Evolutionary conservation across 2,797 vertebrate genomes (phyloP).

Genomic region (Anomalospiza imberbis): DNA sequence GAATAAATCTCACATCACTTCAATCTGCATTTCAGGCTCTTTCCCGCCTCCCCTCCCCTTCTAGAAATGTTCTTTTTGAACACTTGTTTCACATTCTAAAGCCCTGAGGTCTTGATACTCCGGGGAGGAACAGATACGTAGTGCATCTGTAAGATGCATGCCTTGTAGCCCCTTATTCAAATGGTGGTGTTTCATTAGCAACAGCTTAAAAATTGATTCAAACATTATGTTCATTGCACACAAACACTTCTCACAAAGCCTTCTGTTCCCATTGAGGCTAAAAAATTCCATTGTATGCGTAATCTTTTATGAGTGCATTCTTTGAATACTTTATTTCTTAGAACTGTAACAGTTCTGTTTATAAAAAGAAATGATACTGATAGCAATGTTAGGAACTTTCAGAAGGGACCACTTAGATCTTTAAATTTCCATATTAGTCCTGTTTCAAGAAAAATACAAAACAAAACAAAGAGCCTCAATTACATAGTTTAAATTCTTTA

Average conservation of each 20-base stretch:
- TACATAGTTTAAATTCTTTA: conserved; percentile 79
- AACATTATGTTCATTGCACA: conserved; percentile 54
- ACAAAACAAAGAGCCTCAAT: conserved; percentile 67
- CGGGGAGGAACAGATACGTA: not conserved
- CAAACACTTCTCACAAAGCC: conserved; percentile 55
- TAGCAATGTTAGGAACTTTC: conserved; percentile 81
- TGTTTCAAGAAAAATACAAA: conserved; percentile 66
- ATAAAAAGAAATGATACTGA: conserved; percentile 76
- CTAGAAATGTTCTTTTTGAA: not conserved
- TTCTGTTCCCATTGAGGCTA: conserved; percentile 68
- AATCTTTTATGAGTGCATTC: conserved; percentile 77
- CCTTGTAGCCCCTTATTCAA: not conserved
- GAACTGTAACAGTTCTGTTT: conserved; percentile 74
- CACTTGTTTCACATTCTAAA: not conserved
- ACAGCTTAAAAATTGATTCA: conserved; percentile 38
- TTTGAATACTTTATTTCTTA: conserved; percentile 77
- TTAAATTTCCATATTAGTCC: conserved; percentile 82
- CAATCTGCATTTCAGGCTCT: not conserved
- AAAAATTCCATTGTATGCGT: conserved; percentile 73
- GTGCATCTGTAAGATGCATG: not conserved
- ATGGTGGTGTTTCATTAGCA: conserved; percentile 27
- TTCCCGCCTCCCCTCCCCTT: not conserved
- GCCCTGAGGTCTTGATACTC: not conserved
- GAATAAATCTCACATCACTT: conserved; percentile 16
- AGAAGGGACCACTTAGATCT: conserved; percentile 72